Base-by-base conservation (phyloP, 2,888 invertebrate species). In the Osmoderma eremita region DNA sequence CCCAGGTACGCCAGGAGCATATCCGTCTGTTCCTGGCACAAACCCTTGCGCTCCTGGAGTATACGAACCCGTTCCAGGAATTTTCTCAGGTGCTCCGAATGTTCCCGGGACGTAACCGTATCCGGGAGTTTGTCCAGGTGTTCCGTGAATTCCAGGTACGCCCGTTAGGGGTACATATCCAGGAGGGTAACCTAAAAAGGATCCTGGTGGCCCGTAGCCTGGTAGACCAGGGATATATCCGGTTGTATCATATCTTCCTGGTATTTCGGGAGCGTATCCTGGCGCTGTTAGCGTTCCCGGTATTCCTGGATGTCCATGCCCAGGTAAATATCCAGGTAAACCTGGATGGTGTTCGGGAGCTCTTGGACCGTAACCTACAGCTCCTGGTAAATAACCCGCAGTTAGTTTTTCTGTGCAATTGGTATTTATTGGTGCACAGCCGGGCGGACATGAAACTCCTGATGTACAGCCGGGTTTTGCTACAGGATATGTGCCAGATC, bases 311-410 rank as follows among this genome's bases (percentile, higher is more conserved):
- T 22, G 13, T 22, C 24, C 22, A n/a, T 39, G 45, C 18, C 45
- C 42, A 48, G 53, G 63, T 38, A n/a, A 53, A 36, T 39, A 41
- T 10, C 41, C 50, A 12, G 53, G 58, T 49, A 50, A 30, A 12
- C 42, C 67, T 17, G 68, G 64, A 58, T 54, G 63, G 53, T 63
- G 62, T n/a, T 67, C 66, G 49, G 69, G 67, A 3, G 38, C 39
- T 10, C 67, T 42, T 12, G 67, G 62, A 45, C 39, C 36, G 10
- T 36, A 17, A 20, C 17, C 50, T 20, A 24, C 8, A n/a, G 8
- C 20, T 20, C 51, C 51, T 17, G 51, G 53, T 53, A 6, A n/a
- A 8, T 30, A 53, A 24, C 6, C 30, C 10, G 3, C 30, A 1
- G 30, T 30, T 4, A 24, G 49, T 49, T 22, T 15, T 22, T 15